Evolutionary conservation across 2,888 invertebrate species (phyloP).

Genomic region (Sphaerophoria rueppellii): DNA sequence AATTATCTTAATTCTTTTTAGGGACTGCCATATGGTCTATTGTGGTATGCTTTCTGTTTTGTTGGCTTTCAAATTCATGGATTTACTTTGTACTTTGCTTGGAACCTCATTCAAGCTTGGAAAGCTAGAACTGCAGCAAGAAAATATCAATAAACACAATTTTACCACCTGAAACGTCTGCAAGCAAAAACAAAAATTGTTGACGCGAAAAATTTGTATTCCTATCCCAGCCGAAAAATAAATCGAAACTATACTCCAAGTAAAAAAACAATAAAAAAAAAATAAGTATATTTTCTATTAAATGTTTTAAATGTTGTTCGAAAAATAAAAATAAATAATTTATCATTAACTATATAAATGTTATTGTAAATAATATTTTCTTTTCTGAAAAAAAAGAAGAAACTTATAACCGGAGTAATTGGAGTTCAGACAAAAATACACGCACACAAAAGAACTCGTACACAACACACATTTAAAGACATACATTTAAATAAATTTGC

Average conservation of each 20-base stretch:
- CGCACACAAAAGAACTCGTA: constrained; percentile 56
- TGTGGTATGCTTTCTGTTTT: constrained; percentile 96
- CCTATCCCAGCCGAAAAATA: constrained; percentile 67
- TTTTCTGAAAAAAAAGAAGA: constrained; percentile 47
- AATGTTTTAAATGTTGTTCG: constrained; percentile 69
- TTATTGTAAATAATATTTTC: constrained; percentile 68
- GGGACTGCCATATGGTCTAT: constrained; percentile 94
- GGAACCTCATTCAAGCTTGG: constrained; percentile 92
- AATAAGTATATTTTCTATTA: constrained; percentile 71
- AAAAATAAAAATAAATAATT: constrained; percentile 42
- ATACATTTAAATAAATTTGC: constrained; percentile 67
- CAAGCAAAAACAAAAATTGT: constrained; percentile 22
- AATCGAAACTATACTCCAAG: constrained; percentile 54
- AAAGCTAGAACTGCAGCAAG: constrained; percentile 87
- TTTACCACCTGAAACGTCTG: constrained; percentile 43
- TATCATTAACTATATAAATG: constrained; percentile 67
- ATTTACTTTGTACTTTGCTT: constrained; percentile 93
- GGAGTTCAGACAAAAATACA: constrained; percentile 18
- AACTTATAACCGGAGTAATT: constrained; percentile 48
- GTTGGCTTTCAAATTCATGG: constrained; percentile 94
- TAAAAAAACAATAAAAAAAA: constrained; percentile 34
- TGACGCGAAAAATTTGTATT: constrained; percentile 58
- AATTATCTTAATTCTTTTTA: constrained; percentile 82
- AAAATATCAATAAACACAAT: constrained; percentile 85
- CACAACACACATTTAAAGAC: constrained; percentile 67